Evolutionary conservation across 2,113 vertebrate genomes (phyloP), one percentile per base, ranked within the genome.

Genomic region (Eurypyga helias): DNA sequence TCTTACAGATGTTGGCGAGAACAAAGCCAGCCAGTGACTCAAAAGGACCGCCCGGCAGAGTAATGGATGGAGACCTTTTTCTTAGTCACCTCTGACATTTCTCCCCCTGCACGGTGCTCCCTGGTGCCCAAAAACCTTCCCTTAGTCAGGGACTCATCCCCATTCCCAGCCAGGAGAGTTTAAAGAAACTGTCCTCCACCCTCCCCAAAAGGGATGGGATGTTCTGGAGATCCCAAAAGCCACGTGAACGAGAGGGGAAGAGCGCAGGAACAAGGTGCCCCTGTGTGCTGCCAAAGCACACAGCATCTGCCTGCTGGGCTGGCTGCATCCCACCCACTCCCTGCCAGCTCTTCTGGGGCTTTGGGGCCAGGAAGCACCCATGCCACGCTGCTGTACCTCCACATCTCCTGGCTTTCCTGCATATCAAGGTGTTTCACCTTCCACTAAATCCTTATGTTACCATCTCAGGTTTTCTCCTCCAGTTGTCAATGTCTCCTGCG

Each of bases 1-100:
- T 96, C 94, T 98, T 97, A 66, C 97, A 97, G 97, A 98, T 98
- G 97, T 97, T 94, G 62, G 57, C 1, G 61, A 96, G 93, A 98
- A 97, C 97, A 97, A 97, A 97, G 96, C 92, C 95, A 93, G 93
- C n/a, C 94, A 93, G 91, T 83, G 92, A 97, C 94, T 96, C 34
- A 0, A 75, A 87, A 90, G 92, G 75, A 57, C 92, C 33, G 93
- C 93, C 94, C 78, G 46, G 69, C 83, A 71, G 34, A 62, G 81
- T 84, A 95, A 93, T 83, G 89, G 94, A 97, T 95, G 70, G 52
- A 95, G 87, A 87, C 69, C 49, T 82, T 49, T 87, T 96, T 87
- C 89, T 87, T 34, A 69, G 54, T 87, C 11, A 45, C 57, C 77
- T 79, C 94, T 91, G 87, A 95, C 91, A 96, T 91, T 94, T 83